Percentiles rank a stretch among this genome's conserved stretches.
Evolutionary conservation across 1,140 invertebrate genomes (phyloP).

Genomic region (Scaptomyza pallida): DNA sequence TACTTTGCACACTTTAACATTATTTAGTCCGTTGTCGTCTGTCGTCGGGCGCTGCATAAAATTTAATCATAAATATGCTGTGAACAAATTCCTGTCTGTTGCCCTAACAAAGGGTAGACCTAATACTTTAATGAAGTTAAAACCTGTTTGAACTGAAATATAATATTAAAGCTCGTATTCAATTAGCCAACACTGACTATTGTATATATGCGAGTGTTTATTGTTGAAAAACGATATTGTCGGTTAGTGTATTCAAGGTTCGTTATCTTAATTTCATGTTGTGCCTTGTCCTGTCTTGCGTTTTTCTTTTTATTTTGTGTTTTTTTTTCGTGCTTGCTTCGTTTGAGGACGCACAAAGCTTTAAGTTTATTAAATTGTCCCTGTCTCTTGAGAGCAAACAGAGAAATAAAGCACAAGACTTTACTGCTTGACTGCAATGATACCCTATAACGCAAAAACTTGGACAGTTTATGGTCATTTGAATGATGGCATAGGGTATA

Average conservation of each 20-base stretch:
- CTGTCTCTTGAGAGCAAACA: neutral
- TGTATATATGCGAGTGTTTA: neutral
- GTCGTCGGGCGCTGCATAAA: neutral
- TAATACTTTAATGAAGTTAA: too few species aligned
- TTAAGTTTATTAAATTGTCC: slow-evolving; percentile 58
- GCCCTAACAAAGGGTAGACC: neutral
- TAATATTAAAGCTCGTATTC: too few species aligned
- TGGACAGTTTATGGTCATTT: too few species aligned
- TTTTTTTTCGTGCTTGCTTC: slow-evolving; percentile 4
- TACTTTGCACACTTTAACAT: neutral
- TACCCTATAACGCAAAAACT: neutral
- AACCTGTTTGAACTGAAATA: too few species aligned
- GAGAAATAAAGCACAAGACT: neutral
- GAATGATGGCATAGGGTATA: neutral
- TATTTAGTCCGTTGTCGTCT: neutral
- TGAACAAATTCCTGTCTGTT: slow-evolving; percentile 3
- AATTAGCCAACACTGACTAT: neutral
- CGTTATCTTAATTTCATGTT: neutral
- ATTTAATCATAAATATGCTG: slow-evolving; percentile 43
- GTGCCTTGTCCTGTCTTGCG: neutral
- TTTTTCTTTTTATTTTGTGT: neutral
- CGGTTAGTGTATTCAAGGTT: neutral
- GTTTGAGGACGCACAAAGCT: slow-evolving; percentile 25
- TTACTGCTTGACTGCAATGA: neutral
- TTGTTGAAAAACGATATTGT: neutral